phyloP scores from a whole-genome alignment of 2,888 invertebrate species.

The Parthenolecanium corni region DNA sequence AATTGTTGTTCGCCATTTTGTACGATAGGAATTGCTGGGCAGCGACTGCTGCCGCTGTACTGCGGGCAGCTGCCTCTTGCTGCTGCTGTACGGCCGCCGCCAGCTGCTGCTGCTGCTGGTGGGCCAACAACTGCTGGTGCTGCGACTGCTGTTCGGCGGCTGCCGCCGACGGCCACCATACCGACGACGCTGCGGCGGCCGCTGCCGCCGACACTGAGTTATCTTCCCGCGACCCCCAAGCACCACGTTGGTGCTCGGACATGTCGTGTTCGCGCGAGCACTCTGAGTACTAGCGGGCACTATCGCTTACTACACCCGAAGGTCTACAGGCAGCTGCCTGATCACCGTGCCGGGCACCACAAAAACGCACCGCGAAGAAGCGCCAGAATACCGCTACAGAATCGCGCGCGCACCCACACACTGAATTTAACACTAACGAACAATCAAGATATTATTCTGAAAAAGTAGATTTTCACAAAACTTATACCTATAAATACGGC shows the following conservation, averaged over 20 bases:
- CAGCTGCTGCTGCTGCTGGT: constrained; percentile 38
- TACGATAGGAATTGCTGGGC: constrained; percentile 30
- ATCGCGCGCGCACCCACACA: too few relatives aligned
- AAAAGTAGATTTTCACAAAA: too few relatives aligned
- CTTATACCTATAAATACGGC: too few relatives aligned
- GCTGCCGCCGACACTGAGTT: constrained; percentile 29
- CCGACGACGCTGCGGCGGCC: constrained; percentile 30
- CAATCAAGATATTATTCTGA: too few relatives aligned
- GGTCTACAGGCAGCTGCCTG: too few relatives aligned
- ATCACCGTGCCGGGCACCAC: too few relatives aligned
- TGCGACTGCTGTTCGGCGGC: constrained; percentile 36
- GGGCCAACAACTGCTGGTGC: constrained; percentile 35
- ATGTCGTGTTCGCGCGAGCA: constrained; percentile 12
- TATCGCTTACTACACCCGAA: too few relatives aligned
- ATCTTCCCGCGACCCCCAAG: constrained; percentile 29
- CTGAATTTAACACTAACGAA: too few relatives aligned
- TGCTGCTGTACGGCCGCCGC: constrained; percentile 36
- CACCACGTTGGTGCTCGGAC: constrained; percentile 29
- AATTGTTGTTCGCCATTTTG: constrained; percentile 32
- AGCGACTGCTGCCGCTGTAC: constrained; percentile 30
- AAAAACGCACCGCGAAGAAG: too few relatives aligned
- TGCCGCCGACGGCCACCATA: constrained; percentile 43
- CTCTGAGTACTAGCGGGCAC: too few relatives aligned
- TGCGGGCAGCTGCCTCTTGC: constrained; percentile 22
- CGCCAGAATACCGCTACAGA: too few relatives aligned